Percentiles rank a stretch among this genome's conserved stretches.
phyloP scores from a whole-genome alignment of 2,113 vertebrate species.

The Hydrochoerus hydrochaeris region DNA sequence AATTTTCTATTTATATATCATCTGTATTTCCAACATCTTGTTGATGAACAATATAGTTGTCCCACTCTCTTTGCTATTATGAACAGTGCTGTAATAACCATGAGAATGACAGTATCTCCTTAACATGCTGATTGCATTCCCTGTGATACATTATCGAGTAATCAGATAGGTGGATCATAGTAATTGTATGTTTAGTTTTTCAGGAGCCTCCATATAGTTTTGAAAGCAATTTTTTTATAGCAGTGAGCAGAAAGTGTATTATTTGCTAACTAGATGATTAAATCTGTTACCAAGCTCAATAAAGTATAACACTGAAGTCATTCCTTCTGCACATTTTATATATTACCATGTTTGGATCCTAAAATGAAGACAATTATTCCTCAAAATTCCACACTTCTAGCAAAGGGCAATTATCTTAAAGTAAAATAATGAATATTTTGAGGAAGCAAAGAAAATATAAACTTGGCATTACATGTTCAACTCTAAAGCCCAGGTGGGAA shows the following conservation, averaged over 20 bases:
- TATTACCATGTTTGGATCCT: background rate
- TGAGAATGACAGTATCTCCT: background rate
- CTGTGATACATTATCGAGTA: too few relatives aligned
- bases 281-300: background rate
- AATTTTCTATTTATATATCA: background rate
- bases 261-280: conserved; percentile 1
- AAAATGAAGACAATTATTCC: conserved; percentile 29
- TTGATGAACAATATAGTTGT: background rate
- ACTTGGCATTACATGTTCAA: conserved; percentile 3
- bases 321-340: background rate
- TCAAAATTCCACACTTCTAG: background rate
- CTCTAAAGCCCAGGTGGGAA: background rate
- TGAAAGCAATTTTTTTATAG: background rate
- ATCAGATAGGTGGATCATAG: background rate
- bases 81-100: background rate
- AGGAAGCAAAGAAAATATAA: background rate
- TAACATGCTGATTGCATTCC: background rate
- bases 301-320: background rate
- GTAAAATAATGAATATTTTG: conserved; percentile 37
- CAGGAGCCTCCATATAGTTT: background rate
- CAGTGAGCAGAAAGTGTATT: background rate
- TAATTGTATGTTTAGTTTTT: background rate
- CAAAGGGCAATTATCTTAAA: background rate
- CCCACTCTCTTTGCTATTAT: background rate
- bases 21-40: background rate